Base-by-base conservation (phyloP, 2,888 invertebrate genomes). In the Brachypterus glaber region DNA sequence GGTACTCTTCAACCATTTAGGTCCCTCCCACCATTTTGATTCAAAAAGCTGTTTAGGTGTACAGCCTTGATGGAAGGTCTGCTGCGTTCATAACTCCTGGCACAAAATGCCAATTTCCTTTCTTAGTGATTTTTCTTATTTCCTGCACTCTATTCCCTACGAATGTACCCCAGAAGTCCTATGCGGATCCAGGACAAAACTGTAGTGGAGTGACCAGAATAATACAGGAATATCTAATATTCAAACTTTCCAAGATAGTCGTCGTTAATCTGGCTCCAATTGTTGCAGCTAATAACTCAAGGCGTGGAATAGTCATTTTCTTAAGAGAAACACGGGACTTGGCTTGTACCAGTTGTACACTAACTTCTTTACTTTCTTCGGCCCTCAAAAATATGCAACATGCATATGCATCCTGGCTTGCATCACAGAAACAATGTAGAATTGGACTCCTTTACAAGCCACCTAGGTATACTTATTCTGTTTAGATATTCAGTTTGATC, bases 281-380 rank as follows among this genome's bases (percentile, higher is more conserved):
- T 7, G 48, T 39, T 7, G 52, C 52, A 7, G 47, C 56, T 21
- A 58, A 29, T 18, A 59, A 37, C 42, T 60, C 56, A n/a, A 60
- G 35, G 12, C 56, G 37, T 2, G 57, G 56, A 15, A 59, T 44
- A 1, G 34, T 18, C 27, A 41, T 16, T 15, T 57, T 46, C 33
- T 51, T 48, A 2, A 46, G 12, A 13, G 55, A 47, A 12, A 59
- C 49, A 43, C 58, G 47, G 11, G 52, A 15, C 37, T 52, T 53
- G 3, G 55, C 53, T 12, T 39, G 37, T 16, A 42, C 13, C 8
- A 42, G 14, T 13, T 39, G 39, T 17, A 37, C 15, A 27, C 2
- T 17, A n/a, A 38, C 31, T 9, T 12, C 14, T 7, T 38, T 24
- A 8, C 8, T 29, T 36, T 24, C 11, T 13, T 18, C 17, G 13